A percentile compares a stretch with the other conserved stretches of the same genome.
phyloP scores from a whole-genome alignment of 2,888 invertebrate genomes.

The Metacarcinus magister region DNA sequence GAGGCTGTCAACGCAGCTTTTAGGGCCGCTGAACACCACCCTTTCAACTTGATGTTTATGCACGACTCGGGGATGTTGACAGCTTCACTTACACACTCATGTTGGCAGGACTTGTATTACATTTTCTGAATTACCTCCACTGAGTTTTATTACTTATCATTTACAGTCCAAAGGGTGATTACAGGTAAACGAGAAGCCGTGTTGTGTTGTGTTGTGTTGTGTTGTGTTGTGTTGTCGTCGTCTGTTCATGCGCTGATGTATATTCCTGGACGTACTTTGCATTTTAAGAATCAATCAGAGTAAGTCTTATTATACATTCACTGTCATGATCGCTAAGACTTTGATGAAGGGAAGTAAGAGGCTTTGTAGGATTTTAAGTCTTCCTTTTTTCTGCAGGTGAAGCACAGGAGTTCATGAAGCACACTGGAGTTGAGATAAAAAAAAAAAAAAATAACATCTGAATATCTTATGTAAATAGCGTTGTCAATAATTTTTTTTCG shows the following conservation, averaged over 20 bases:
- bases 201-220: neutral
- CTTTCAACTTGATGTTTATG: neutral
- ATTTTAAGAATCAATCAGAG: neutral
- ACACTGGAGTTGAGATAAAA: neutral
- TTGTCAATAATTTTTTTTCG: neutral
- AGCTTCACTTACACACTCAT: neutral
- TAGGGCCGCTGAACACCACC: neutral
- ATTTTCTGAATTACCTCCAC: neutral
- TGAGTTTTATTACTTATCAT: neutral
- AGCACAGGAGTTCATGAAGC: neutral
- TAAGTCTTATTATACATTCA: conserved; percentile 13
- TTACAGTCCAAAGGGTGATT: neutral
- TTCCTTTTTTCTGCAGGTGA: neutral
- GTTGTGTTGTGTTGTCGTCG: neutral
- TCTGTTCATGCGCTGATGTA: neutral
- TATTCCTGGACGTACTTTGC: neutral
- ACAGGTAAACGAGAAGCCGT: neutral
- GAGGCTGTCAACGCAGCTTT: neutral
- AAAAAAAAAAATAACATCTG: neutral
- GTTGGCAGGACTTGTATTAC: neutral
- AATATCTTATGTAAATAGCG: neutral
- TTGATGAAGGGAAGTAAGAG: too few species aligned
- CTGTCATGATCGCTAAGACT: neutral
- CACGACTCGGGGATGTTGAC: neutral
- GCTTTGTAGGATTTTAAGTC: neutral